Conservation (phyloP, 1,140 invertebrate genomes). For the Paraescarpia echinospica region DNA sequence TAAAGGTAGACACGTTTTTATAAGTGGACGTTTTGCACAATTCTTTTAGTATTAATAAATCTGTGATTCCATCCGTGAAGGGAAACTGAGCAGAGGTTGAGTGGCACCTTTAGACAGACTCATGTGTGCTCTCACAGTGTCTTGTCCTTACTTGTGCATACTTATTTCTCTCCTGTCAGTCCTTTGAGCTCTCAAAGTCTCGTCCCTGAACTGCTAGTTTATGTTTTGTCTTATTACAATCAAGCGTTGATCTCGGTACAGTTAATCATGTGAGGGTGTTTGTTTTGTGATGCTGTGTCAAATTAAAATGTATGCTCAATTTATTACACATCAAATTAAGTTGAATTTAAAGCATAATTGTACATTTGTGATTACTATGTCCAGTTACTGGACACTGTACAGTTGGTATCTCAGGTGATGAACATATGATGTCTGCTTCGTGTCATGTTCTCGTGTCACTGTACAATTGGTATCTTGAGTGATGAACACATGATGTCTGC, state of each 20-base stretch:
- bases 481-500: too few relatives aligned
- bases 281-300: background rate
- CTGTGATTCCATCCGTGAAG: too few relatives aligned
- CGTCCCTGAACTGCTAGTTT: background rate
- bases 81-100: too few relatives aligned
- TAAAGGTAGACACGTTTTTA: background rate
- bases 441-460: background rate
- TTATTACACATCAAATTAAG: too few relatives aligned
- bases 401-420: background rate
- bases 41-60: background rate
- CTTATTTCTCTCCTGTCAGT: too few relatives aligned
- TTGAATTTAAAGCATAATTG: too few relatives aligned
- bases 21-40: background rate
- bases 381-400: background rate
- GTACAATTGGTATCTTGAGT: background rate
- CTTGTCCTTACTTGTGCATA: too few relatives aligned
- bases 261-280: background rate
- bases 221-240: background rate
- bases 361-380: background rate
- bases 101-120: too few relatives aligned
- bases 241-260: background rate
- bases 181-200: too few relatives aligned
- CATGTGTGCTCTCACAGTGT: too few relatives aligned
- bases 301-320: background rate
- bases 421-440: background rate